Evolutionary conservation across 1,140 invertebrate species (phyloP), one percentile per base, ranked within the genome.

Genomic region (Ostrea denselamellosa): DNA sequence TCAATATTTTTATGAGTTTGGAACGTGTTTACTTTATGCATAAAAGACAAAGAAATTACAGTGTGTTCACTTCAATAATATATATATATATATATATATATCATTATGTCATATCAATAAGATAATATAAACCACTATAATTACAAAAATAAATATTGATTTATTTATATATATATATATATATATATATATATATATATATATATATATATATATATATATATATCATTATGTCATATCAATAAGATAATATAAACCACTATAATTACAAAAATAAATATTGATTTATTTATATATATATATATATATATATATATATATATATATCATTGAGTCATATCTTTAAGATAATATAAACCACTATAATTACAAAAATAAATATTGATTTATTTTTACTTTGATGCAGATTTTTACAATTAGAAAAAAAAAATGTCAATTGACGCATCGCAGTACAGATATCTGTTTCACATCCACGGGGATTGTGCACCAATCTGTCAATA

Each of bases 111-210:
- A 68, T 22, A 68, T 25, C 7, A 17, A 34, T 34, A 22, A 19
- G 77, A 12, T 53, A 10, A 10, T 65, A 52, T 8, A 17, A 51
- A 34, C 54, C 25, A 62, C 7, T 71, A 34, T n/a, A 77, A 53
- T 52, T n/a, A 81, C 84, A 5, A 65, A 53, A 53, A 71, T 58
- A 85, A 82, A 77, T 77, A 77, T 77, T 77, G 68, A 77, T 77
- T 44, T 10, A 2, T 62, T n/a, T n/a, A n/a, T n/a, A n/a, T n/a
- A n/a, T n/a, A n/a, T n/a, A n/a, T n/a, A n/a, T n/a, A n/a, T n/a
- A n/a, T n/a, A n/a, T n/a, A n/a, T n/a, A n/a, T n/a, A n/a, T n/a
- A n/a, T n/a, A n/a, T n/a, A n/a, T n/a, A n/a, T n/a, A n/a, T n/a
- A n/a, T n/a, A n/a, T n/a, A n/a, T n/a, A n/a, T n/a, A n/a, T n/a